Percentiles rank a stretch among this genome's conserved stretches.
phyloP scores from a whole-genome alignment of 2,797 vertebrate genomes.

The Rhincodon typus region DNA sequence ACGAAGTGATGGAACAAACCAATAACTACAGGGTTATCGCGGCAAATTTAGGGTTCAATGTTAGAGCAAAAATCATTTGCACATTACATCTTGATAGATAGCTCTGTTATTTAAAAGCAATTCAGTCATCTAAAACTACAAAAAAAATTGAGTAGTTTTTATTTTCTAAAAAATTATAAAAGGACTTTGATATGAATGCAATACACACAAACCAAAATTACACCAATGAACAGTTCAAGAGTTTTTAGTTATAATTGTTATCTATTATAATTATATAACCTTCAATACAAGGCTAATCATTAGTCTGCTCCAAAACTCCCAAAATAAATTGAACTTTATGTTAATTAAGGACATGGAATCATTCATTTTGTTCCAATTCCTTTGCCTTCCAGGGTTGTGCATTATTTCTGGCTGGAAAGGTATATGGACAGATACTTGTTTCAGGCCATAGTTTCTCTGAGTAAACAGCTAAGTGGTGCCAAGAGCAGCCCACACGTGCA shows the following conservation, averaged over 20 bases:
- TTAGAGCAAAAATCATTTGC: neutral
- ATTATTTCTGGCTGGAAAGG: neutral
- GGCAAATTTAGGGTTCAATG: neutral
- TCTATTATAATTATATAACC: neutral
- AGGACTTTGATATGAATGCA: neutral
- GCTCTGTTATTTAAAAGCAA: neutral
- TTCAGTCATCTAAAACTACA: neutral
- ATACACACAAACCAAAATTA: neutral
- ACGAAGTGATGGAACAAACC: neutral
- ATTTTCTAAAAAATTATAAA: neutral
- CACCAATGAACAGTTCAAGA: neutral
- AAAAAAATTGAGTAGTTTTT: neutral
- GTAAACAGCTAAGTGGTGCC: neutral
- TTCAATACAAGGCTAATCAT: neutral
- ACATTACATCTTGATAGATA: neutral
- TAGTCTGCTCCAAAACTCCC: neutral
- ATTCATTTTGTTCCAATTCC: neutral
- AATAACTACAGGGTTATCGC: neutral
- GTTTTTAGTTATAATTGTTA: neutral
- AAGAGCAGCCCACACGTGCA: neutral
- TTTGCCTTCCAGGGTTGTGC: neutral
- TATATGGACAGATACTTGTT: neutral
- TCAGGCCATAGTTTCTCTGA: neutral
- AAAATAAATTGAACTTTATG: neutral
- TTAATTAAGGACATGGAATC: neutral